Evolutionary conservation across 2,888 invertebrate genomes (phyloP).

Genomic region (Trichacis sp.): DNA sequence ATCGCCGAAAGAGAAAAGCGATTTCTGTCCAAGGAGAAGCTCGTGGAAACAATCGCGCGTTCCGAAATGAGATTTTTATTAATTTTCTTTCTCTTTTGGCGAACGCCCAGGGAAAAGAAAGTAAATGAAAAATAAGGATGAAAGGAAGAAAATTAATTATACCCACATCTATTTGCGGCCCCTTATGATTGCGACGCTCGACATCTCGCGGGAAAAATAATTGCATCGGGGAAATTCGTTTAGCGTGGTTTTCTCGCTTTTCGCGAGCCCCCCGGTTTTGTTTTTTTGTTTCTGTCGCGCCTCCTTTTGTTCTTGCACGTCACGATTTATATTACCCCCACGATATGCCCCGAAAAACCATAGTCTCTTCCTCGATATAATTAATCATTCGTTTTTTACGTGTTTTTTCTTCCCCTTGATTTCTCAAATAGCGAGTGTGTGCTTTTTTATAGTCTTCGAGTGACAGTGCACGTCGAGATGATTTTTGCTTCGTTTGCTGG

Average conservation of each 20-base stretch:
- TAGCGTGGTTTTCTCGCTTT: constrained; percentile 41
- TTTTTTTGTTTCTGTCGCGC: background rate
- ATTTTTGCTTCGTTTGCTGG: background rate
- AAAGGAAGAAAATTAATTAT: constrained; percentile 47
- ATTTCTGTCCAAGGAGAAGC: background rate
- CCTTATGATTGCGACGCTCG: constrained; percentile 43
- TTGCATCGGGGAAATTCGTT: constrained; percentile 59
- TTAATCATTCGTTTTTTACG: background rate
- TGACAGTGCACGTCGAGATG: background rate
- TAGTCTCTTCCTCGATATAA: background rate
- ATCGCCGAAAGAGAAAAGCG: background rate
- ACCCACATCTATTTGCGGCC: constrained; percentile 43
- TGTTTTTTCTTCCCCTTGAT: background rate
- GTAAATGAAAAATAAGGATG: constrained; percentile 2
- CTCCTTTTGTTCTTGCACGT: background rate
- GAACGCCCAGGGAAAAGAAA: background rate
- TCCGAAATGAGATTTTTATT: constrained; percentile 1
- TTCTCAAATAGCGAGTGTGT: background rate
- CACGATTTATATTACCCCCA: background rate
- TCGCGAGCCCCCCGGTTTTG: constrained; percentile 10
- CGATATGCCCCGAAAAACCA: background rate
- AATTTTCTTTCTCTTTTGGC: background rate
- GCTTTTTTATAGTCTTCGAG: background rate
- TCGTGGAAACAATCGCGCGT: background rate
- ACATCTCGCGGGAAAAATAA: constrained; percentile 50